Evolutionary conservation across 2,797 vertebrate genomes (phyloP).

Genomic region (Phylloscopus collybita): DNA sequence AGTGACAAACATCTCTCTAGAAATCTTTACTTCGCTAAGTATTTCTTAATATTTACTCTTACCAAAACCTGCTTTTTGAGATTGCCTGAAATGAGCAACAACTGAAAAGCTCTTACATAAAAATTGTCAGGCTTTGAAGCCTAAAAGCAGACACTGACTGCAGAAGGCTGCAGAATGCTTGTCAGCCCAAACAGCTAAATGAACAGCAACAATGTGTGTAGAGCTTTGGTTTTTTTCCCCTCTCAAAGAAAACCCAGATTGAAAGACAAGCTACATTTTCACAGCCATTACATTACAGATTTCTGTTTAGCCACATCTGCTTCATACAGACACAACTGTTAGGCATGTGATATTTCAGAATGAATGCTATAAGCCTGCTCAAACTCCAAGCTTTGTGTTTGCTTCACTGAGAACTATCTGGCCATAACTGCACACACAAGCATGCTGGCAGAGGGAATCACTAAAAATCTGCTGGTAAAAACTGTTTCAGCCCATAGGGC

Average conservation of each 20-base stretch:
- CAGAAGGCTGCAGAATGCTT: not conserved
- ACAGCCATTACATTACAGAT: not conserved
- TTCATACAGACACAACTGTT: not conserved
- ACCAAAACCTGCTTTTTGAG: not conserved
- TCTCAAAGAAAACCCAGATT: not conserved
- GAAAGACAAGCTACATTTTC: not conserved
- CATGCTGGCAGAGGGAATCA: not conserved
- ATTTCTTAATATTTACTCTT: not conserved
- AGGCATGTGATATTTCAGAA: not conserved
- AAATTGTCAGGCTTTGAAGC: not conserved
- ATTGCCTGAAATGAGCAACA: not conserved
- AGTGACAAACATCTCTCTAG: not conserved
- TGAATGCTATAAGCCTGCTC: not conserved
- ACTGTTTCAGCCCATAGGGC: not conserved
- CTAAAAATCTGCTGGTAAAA: not conserved
- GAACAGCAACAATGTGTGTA: not conserved
- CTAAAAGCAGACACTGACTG: not conserved
- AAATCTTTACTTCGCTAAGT: not conserved
- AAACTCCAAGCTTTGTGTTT: not conserved
- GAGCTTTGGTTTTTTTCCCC: not conserved
- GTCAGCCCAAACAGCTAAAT: not conserved
- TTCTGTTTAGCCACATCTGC: not conserved
- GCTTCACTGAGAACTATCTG: not conserved
- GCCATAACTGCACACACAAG: not conserved
- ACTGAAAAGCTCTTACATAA: not conserved